Evolutionary conservation across 2,113 vertebrate species (phyloP).

Genomic region (Rhipidura dahli): DNA sequence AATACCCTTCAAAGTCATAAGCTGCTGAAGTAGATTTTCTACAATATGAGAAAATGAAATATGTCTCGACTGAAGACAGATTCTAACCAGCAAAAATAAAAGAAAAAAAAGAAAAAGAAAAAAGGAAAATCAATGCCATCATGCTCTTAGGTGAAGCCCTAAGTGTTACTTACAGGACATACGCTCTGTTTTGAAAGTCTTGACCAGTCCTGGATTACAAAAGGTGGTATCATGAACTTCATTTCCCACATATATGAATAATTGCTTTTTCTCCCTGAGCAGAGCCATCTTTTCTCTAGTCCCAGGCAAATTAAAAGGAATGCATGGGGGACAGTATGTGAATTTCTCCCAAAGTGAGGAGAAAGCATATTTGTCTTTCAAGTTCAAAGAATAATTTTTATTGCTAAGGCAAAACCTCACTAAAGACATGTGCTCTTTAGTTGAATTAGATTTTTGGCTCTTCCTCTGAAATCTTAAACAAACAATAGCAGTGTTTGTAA

Average conservation of each 20-base stretch:
- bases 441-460: not conserved
- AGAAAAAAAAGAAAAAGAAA: accelerated
- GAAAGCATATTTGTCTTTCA: not conserved
- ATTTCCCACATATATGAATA: not conserved
- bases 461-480: not conserved
- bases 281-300: not conserved
- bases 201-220: not conserved
- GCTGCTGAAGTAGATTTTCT: not conserved
- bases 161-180: not conserved
- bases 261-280: not conserved
- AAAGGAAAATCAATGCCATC: not conserved
- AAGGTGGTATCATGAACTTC: not conserved
- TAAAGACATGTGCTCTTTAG: not conserved
- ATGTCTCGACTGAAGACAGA: not conserved
- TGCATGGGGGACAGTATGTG: too few relatives aligned
- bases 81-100: not conserved
- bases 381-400: not conserved
- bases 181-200: not conserved
- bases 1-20: not conserved
- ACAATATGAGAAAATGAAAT: not conserved
- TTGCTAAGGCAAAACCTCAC: not conserved
- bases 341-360: not conserved
- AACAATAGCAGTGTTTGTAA: not conserved
- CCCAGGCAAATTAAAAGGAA: not conserved
- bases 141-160: not conserved